Conservation (phyloP, 2,888 invertebrate genomes). For the Pelosia muscerda region DNA sequence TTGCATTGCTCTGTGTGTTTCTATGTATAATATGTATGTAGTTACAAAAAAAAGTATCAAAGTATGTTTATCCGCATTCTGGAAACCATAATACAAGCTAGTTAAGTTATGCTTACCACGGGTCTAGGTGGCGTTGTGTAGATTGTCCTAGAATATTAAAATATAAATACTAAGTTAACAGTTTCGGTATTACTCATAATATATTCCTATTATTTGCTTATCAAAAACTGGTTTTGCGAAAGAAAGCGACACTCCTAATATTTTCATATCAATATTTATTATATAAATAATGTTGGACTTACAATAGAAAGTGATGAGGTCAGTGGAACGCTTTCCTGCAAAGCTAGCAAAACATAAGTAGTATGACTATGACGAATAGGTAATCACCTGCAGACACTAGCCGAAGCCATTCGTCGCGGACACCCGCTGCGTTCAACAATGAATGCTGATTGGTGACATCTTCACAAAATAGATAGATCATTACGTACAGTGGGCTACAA, state of each 20-base stretch:
- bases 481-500: too few species aligned
- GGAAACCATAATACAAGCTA: too few species aligned
- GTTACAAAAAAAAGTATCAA: too few species aligned
- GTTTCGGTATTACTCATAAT: slow-evolving; percentile 18
- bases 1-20: too few species aligned
- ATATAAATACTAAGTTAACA: too few species aligned
- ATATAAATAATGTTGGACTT: slow-evolving; percentile 39
- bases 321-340: slow-evolving; percentile 71
- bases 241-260: slow-evolving; percentile 41
- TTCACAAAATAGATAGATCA: slow-evolving; percentile 46
- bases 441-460: slow-evolving; percentile 53
- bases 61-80: too few species aligned
- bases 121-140: too few species aligned
- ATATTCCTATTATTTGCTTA: slow-evolving; percentile 27
- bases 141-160: too few species aligned
- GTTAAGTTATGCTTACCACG: too few species aligned
- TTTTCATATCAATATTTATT: slow-evolving; percentile 42
- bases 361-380: slow-evolving; percentile 65
- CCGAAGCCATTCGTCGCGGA: slow-evolving; percentile 56
- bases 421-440: slow-evolving; percentile 31
- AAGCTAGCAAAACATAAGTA: slow-evolving; percentile 48
- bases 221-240: slow-evolving; percentile 44
- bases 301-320: slow-evolving; percentile 73
- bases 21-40: too few species aligned
- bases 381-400: slow-evolving; percentile 53